Percentiles rank a stretch among this genome's conserved stretches.
Evolutionary conservation across 2,888 invertebrate genomes (phyloP).

Genomic region (Cantharis lateralis): DNA sequence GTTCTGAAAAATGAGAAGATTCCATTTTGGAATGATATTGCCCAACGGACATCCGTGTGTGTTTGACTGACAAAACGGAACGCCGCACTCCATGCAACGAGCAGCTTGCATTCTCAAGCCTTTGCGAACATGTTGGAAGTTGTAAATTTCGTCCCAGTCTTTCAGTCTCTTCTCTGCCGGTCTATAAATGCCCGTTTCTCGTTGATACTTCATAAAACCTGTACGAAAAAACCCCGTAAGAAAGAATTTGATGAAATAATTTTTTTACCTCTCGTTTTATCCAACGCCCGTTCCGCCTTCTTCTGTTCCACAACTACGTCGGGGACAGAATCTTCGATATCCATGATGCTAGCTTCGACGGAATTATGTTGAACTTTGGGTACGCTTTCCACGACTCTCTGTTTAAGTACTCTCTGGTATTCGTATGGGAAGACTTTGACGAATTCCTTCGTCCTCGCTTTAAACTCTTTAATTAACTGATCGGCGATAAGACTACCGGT

Average conservation of each 20-base stretch:
- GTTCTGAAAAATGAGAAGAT: constrained; percentile 91
- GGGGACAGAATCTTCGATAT: constrained; percentile 88
- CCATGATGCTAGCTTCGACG: constrained; percentile 58
- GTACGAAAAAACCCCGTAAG: constrained; percentile 54
- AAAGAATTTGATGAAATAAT: not conserved
- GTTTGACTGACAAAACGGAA: constrained; percentile 94
- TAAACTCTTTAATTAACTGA: constrained; percentile 75
- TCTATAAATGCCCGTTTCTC: constrained; percentile 86
- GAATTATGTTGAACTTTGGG: constrained; percentile 35
- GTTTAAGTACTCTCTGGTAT: constrained; percentile 86
- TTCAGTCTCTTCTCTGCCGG: constrained; percentile 81
- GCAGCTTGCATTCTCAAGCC: constrained; percentile 91
- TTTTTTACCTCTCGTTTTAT: constrained; percentile 67
- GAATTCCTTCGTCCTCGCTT: constrained; percentile 79
- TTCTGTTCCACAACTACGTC: constrained; percentile 79
- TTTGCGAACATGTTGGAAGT: constrained; percentile 81
- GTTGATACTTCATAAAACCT: constrained; percentile 95
- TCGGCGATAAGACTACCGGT: constrained; percentile 83
- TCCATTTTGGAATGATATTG: constrained; percentile 99
- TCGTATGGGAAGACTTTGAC: constrained; percentile 96
- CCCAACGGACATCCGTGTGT: constrained; percentile 95
- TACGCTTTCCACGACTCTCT: constrained; percentile 58
- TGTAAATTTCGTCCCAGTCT: constrained; percentile 98
- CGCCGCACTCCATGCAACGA: constrained; percentile 98
- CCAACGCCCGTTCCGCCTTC: constrained; percentile 79